Evolutionary conservation across 1,140 invertebrate species (phyloP), one percentile per base, ranked within the genome.

Genomic region (Oedothorax gibbosus): DNA sequence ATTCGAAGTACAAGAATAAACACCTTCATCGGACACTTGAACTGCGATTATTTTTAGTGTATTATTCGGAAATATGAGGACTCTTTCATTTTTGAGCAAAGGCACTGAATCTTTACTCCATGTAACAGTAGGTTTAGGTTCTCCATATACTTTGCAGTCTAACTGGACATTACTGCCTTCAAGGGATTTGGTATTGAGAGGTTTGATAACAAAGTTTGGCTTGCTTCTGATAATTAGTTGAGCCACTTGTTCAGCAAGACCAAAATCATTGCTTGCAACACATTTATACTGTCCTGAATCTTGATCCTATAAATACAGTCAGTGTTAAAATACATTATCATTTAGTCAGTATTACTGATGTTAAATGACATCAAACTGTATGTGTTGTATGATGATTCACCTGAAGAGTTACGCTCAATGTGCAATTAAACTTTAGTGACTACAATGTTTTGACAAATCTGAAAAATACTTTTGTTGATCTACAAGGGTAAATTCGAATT

Each of bases 231-330:
- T 35, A 9, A 77, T 68, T 18, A 82, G 69, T 60, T 69, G 62
- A 12, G 77, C 75, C 35, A 72, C 65, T 68, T 71, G 68, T 68
- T 85, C 83, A 14, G 84, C 75, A 2, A 72, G 65, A 11, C 84
- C 87, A 71, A 84, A 88, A 51, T 85, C 85, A 64, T 87, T 87
- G 18, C 77, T 86, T 12, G 86, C 86, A 14, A 87, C 75, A 68
- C 86, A 87, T 66, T 96, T 93, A 87, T 97, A 97, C 91, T 97
- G 95, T 53, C 97, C 98, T 86, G 94, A 94, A 89, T 99, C 97
- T 66, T 81, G 69, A 71, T 77, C 80, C 85, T 82, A 20, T 94
- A 88, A 99, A 2, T 2, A 18, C 14, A 35, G 35, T 35, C 5
- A 35, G 35, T 1, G 5, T 35, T 35, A 35, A 35, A 35, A 35